Evolutionary conservation across 2,888 invertebrate species (phyloP).

Genomic region (Drosophila merina): DNA sequence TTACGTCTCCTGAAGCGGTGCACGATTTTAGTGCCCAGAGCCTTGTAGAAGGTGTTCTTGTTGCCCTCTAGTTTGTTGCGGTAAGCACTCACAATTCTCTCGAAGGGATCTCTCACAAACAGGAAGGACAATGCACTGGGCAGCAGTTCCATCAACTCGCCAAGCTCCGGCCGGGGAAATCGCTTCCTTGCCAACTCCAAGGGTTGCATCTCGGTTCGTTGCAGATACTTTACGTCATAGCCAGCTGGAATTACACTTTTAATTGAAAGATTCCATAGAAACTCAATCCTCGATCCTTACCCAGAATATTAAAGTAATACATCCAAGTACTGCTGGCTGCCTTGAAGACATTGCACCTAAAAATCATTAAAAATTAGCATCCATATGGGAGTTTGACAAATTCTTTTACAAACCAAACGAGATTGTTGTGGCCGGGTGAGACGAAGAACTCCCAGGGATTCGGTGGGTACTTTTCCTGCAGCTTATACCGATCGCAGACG

Average conservation of each 20-base stretch:
- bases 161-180: slow-evolving; percentile 88
- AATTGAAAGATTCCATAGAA: too few relatives aligned
- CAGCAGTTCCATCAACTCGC: slow-evolving; percentile 87
- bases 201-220: slow-evolving; percentile 87
- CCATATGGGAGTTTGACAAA: not conserved
- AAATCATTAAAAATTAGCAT: too few relatives aligned
- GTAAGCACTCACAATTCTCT: slow-evolving; percentile 89
- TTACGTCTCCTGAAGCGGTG: slow-evolving; percentile 84
- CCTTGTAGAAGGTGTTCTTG: slow-evolving; percentile 88
- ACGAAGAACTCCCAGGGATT: slow-evolving; percentile 91
- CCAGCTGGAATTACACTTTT: slow-evolving; percentile 84
- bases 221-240: slow-evolving; percentile 86
- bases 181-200: slow-evolving; percentile 88
- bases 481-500: slow-evolving; percentile 85
- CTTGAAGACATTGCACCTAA: slow-evolving; percentile 88
- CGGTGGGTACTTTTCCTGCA: slow-evolving; percentile 84
- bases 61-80: slow-evolving; percentile 90
- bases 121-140: slow-evolving; percentile 88
- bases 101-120: slow-evolving; percentile 90
- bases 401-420: slow-evolving; percentile 86
- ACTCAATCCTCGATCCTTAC: slow-evolving; percentile 79
- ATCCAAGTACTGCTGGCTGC: slow-evolving; percentile 92
- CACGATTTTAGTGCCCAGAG: slow-evolving; percentile 88
- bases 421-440: slow-evolving; percentile 87
- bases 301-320: slow-evolving; percentile 90